Base-by-base conservation (phyloP, 2,888 invertebrate genomes). In the Eudemis profundana region DNA sequence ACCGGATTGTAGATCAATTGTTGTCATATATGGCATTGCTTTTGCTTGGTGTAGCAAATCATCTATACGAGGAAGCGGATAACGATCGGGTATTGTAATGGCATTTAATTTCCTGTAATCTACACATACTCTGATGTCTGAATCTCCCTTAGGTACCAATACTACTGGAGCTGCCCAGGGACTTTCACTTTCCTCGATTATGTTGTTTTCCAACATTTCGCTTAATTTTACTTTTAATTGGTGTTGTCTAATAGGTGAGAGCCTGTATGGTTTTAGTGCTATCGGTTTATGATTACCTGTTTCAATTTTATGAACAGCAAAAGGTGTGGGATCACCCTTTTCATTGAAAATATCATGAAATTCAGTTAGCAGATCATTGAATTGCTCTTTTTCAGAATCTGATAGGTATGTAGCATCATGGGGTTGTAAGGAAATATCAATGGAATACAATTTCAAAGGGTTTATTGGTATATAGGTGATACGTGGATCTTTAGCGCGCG, bases 1-100 rank as follows among this genome's bases (percentile, higher is more conserved):
- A 0, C 84, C 82, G 3, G 77, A 60, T 40, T 72, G 72, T n/a
- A 86, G 67, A 59, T 83, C 80, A 4, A 84, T 64, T 1, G 78
- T 81, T 4, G 79, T 69, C 74, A 78, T 75, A 53, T 77, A 2
- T 29, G 50, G 50, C 50, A 29, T 50, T 27, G 50, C 27, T 29
- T 50, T 33, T 1, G 78, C 72, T 1, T 68, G 69, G 36, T 81
- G 78, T 15, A 84, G 49, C 29, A 79, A 59, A 42, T 83, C 81
- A 56, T 82, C 82, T 40, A 84, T 78, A 12, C 77, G 66, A 7
- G 83, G 83, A 4, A 33, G 10, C 5, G 50, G 50, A 29, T 50
- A 33, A 8, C 29, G n/a, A 17, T 50, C 50, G 4, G 50, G 50
- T n/a, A n/a, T 29, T 4, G 50, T 50, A 1, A 50, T 14, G 14